Evolutionary conservation across 2,113 vertebrate genomes (phyloP).

Genomic region (Diphyllodes magnificus): DNA sequence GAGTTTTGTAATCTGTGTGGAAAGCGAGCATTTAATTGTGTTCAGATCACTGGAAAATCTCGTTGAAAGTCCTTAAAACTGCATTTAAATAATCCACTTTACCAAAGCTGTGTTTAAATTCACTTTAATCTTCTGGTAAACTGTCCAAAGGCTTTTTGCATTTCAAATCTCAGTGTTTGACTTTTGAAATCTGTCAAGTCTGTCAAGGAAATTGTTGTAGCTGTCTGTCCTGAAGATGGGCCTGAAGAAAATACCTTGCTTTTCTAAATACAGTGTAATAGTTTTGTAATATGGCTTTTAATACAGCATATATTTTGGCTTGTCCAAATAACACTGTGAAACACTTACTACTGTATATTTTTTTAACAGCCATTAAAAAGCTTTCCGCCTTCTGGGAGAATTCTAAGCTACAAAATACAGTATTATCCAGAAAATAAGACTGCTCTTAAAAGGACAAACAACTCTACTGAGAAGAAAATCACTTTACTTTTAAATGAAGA

Average conservation of each 20-base stretch:
- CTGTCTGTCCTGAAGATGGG: not conserved
- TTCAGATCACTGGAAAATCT: not conserved
- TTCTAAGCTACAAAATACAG: slow-evolving; percentile 65
- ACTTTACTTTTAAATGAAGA: slow-evolving; percentile 42
- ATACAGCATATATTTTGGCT: not conserved
- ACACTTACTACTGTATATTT: not conserved
- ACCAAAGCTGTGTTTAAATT: not conserved
- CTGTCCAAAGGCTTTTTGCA: not conserved
- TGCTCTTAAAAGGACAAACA: not conserved
- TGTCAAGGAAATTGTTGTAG: not conserved
- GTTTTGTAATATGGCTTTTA: not conserved
- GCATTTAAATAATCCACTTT: not conserved
- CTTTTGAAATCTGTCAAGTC: not conserved
- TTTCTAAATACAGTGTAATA: not conserved
- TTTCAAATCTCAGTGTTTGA: not conserved
- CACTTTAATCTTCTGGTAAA: not conserved
- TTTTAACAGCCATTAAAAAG: slow-evolving; percentile 20
- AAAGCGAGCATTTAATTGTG: not conserved
- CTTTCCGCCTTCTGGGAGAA: slow-evolving; percentile 28
- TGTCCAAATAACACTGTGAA: not conserved
- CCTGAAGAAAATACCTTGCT: not conserved
- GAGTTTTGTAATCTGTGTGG: not conserved
- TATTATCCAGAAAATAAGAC: slow-evolving; percentile 57
- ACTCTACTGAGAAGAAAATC: not conserved
- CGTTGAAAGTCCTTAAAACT: not conserved